Percentiles rank a stretch among this genome's conserved stretches.
Conservation (phyloP, 2,888 invertebrate genomes). For the Plebejus argus region DNA sequence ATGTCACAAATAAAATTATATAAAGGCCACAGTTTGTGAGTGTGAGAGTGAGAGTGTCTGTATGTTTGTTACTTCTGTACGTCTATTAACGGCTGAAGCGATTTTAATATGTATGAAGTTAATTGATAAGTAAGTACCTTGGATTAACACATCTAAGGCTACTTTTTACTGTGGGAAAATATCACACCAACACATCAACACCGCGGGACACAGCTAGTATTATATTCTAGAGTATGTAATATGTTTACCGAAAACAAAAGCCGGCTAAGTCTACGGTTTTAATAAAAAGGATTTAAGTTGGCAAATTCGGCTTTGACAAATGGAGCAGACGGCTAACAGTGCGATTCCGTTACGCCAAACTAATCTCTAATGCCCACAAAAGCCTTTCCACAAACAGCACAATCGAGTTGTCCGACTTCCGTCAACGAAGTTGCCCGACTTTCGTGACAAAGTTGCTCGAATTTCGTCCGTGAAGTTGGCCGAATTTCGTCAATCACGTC, state of each 20-base stretch:
- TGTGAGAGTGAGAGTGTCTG: too few relatives aligned
- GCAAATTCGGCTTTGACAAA: constrained; percentile 24
- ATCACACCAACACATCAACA: too few relatives aligned
- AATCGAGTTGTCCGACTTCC: constrained; percentile 44
- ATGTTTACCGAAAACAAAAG: neutral
- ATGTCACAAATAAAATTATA: too few relatives aligned
- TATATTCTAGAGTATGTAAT: too few relatives aligned
- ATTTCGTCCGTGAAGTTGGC: constrained; percentile 17
- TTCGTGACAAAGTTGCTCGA: neutral
- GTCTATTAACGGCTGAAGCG: too few relatives aligned
- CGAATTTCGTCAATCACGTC: constrained; percentile 13
- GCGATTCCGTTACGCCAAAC: constrained; percentile 20
- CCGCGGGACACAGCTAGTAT: too few relatives aligned
- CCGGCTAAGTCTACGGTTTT: neutral
- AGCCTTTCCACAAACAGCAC: constrained; percentile 36
- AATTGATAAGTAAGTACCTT: too few relatives aligned
- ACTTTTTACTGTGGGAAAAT: too few relatives aligned
- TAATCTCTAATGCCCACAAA: constrained; percentile 24
- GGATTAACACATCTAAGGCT: too few relatives aligned
- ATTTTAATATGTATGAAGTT: too few relatives aligned
- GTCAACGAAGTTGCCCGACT: constrained; percentile 30
- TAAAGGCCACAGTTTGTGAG: too few relatives aligned
- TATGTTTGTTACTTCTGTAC: too few relatives aligned
- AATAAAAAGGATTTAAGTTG: constrained; percentile 5
- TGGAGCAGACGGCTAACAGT: constrained; percentile 9